These are phyloP conservation scores for Asarcornis scutulata DNA, from an alignment of 2,113 vertebrate species.

Conservation along the genomic window DNA sequence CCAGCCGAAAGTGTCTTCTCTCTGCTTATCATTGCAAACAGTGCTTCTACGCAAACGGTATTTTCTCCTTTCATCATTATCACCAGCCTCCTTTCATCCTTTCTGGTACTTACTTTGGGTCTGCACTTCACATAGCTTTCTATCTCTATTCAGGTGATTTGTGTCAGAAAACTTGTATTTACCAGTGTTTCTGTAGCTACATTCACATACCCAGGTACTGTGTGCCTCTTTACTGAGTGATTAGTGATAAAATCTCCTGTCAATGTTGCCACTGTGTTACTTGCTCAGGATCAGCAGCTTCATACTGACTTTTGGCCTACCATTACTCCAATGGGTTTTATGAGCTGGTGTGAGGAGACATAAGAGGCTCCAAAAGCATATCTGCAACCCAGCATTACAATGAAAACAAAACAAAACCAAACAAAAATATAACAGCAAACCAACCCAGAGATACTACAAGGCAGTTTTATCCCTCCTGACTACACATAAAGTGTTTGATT, in stretches of 20 bases:
- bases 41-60: not conserved
- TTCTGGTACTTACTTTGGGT: not conserved
- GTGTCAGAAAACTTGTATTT: not conserved
- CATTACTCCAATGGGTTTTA: not conserved
- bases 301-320: not conserved
- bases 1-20: not conserved
- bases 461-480: not conserved
- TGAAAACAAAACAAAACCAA: not conserved
- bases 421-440: not conserved
- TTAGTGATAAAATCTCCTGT: not conserved
- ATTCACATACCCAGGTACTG: not conserved
- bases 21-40: not conserved
- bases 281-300: not conserved
- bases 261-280: not conserved
- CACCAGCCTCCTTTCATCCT: not conserved
- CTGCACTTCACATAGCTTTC: not conserved
- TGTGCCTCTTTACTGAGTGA: not conserved
- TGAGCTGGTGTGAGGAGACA: not conserved
- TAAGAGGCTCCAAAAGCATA: not conserved
- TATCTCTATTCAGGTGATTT: not conserved
- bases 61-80: not conserved
- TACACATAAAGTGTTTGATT: not conserved
- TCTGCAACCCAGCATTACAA: not conserved
- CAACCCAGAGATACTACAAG: not conserved
- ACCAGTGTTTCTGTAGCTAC: not conserved